phyloP scores from a whole-genome alignment of 1,140 invertebrate genomes.

The Arion vulgaris region DNA sequence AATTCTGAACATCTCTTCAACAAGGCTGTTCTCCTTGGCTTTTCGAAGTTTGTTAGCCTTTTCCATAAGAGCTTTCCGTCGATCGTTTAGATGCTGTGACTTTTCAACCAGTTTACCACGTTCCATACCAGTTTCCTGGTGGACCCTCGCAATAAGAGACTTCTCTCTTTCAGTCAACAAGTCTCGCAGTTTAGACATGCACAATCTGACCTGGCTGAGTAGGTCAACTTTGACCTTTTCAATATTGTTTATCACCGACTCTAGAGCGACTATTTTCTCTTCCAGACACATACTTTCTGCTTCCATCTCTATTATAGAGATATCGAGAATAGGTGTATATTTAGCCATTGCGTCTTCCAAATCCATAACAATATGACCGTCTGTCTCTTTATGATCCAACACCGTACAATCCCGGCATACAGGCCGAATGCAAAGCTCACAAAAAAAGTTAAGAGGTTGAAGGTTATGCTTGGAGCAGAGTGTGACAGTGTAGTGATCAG shows the following conservation, averaged over 20 bases:
- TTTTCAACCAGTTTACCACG: conserved; percentile 52
- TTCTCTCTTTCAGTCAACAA: conserved; percentile 56
- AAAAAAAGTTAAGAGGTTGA: conserved; percentile 65
- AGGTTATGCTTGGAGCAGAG: conserved; percentile 57
- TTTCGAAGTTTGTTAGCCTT: conserved; percentile 44
- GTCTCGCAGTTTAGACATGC: conserved; percentile 49
- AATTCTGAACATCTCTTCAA: conserved; percentile 55
- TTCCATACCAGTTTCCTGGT: conserved; percentile 50
- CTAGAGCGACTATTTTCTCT: conserved; percentile 48
- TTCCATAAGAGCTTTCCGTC: conserved; percentile 37
- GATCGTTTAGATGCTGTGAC: conserved; percentile 43
- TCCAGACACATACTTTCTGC: conserved; percentile 46
- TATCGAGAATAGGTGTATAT: conserved; percentile 56
- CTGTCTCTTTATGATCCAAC: conserved; percentile 58
- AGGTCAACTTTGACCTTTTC: conserved; percentile 47
- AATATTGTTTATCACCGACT: conserved; percentile 45
- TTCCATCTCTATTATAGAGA: conserved; percentile 52
- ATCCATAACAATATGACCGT: conserved; percentile 59
- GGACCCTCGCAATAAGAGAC: conserved; percentile 49
- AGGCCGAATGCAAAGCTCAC: conserved; percentile 55
- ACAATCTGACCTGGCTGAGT: conserved; percentile 44
- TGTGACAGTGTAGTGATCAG: conserved; percentile 54
- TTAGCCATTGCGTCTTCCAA: conserved; percentile 54
- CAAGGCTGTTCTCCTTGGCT: conserved; percentile 50
- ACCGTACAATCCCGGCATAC: conserved; percentile 66